Evolutionary conservation across 2,113 vertebrate species (phyloP).

Genomic region (Carassius carassius): DNA sequence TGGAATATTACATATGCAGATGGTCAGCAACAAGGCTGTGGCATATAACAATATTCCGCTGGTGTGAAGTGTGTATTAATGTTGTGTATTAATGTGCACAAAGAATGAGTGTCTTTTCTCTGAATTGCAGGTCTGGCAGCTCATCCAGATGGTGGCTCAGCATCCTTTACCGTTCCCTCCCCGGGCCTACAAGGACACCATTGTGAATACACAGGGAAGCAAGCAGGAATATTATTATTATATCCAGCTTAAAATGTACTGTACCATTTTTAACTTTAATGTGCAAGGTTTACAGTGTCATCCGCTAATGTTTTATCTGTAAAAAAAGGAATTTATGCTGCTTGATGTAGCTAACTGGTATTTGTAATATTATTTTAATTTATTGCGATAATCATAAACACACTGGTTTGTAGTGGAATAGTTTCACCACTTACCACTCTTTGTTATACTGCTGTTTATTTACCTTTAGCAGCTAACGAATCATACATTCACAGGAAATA

Average conservation of each 20-base stretch:
- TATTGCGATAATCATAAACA: no score
- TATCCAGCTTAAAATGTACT: neutral
- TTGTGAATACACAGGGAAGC: neutral
- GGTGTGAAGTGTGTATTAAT: neutral
- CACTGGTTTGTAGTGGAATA: no score
- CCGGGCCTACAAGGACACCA: neutral
- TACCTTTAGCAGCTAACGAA: no score
- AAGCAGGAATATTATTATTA: neutral
- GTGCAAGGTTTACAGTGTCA: no score
- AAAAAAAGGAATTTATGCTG: neutral
- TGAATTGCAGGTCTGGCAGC: neutral
- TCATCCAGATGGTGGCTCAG: constrained; percentile 8
- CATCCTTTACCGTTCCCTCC: neutral
- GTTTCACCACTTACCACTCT: no score
- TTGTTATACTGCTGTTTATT: no score
- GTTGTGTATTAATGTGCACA: neutral
- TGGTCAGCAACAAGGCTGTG: neutral
- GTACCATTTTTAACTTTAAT: no score
- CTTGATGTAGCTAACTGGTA: neutral
- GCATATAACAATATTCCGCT: neutral
- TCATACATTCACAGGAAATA: no score
- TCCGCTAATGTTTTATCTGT: no score
- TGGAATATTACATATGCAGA: neutral
- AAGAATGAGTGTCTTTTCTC: neutral
- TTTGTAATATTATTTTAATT: neutral